Evolutionary conservation across 1,140 invertebrate genomes (phyloP).

Genomic region (Drosophila biarmipes): DNA sequence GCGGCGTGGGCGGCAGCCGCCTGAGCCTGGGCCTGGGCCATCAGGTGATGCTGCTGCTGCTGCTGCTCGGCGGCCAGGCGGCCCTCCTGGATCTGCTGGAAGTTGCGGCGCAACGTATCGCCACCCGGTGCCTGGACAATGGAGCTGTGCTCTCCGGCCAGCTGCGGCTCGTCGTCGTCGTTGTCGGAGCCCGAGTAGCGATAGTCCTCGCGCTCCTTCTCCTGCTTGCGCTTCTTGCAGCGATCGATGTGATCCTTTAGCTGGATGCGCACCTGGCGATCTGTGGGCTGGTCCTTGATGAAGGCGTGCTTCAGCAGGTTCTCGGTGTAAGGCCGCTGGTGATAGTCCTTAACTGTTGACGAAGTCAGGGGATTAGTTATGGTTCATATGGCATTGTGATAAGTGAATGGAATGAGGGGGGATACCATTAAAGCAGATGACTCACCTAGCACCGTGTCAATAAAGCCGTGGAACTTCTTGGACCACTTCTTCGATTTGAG

Average conservation of each 20-base stretch:
- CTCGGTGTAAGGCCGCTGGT: conserved; percentile 98
- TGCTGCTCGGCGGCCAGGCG: conserved; percentile 86
- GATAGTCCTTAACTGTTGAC: conserved; percentile 96
- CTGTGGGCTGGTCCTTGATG: conserved; percentile 98
- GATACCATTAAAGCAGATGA: conserved; percentile 7
- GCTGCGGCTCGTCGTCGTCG: conserved; percentile 93
- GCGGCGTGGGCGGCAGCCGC: conserved; percentile 85
- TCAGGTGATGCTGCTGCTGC: conserved; percentile 75
- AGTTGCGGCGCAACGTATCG: conserved; percentile 96
- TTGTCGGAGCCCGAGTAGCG: conserved; percentile 95
- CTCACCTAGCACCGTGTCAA: conserved; percentile 86
- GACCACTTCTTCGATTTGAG: conserved; percentile 99
- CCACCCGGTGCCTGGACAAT: conserved; percentile 95
- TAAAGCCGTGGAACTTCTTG: conserved; percentile 95
- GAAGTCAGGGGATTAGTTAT: not conserved
- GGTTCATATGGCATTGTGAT: not conserved
- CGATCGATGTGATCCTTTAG: conserved; percentile 99
- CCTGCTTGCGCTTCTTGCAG: conserved; percentile 96
- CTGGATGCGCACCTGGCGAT: conserved; percentile 98
- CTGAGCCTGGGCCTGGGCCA: conserved; percentile 70
- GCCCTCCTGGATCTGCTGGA: conserved; percentile 98
- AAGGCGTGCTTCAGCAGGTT: conserved; percentile 98
- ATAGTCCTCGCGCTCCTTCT: conserved; percentile 94
- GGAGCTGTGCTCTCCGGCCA: conserved; percentile 94
- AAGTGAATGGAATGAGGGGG: not conserved